phyloP scores from a whole-genome alignment of 2,888 invertebrate genomes.

The Drosophila pseudotakahashii region DNA sequence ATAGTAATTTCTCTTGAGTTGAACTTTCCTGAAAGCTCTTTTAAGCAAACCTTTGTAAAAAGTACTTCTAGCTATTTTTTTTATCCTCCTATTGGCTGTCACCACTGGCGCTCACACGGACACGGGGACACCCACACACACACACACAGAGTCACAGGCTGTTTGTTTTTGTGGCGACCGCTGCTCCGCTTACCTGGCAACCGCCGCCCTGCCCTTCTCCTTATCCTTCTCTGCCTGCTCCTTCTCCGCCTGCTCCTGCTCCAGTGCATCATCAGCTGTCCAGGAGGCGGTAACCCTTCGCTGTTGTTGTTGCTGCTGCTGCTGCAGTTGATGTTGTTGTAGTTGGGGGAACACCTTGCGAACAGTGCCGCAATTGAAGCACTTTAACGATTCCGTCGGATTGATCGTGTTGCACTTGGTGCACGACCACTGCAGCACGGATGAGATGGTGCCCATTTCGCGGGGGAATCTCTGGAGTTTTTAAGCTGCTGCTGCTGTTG shows the following conservation, averaged over 20 bases:
- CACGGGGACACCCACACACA: constrained; percentile 21
- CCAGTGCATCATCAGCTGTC: constrained; percentile 54
- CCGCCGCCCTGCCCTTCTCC: constrained; percentile 10
- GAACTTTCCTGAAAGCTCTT: too few relatives aligned
- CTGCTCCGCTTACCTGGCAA: constrained; percentile 15
- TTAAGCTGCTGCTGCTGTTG: neutral
- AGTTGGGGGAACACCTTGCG: constrained; percentile 85
- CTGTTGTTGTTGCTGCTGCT: constrained; percentile 50
- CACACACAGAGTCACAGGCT: constrained; percentile 33
- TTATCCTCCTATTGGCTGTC: constrained; percentile 1
- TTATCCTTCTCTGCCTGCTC: constrained; percentile 8
- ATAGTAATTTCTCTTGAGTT: too few relatives aligned
- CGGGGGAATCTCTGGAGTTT: constrained; percentile 3
- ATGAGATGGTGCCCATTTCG: constrained; percentile 95
- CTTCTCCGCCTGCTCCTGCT: constrained; percentile 17
- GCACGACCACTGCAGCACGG: constrained; percentile 97
- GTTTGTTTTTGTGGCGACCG: constrained; percentile 65
- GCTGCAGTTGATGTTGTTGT: constrained; percentile 47
- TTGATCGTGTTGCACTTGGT: constrained; percentile 94
- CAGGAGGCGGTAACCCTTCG: constrained; percentile 42
- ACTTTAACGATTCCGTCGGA: constrained; percentile 93
- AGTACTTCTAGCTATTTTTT: neutral
- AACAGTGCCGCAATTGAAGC: constrained; percentile 92
- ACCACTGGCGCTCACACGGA: constrained; percentile 34
- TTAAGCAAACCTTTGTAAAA: too few relatives aligned